Conservation (phyloP, 2,797 vertebrate genomes). For the Chelmon rostratus region DNA sequence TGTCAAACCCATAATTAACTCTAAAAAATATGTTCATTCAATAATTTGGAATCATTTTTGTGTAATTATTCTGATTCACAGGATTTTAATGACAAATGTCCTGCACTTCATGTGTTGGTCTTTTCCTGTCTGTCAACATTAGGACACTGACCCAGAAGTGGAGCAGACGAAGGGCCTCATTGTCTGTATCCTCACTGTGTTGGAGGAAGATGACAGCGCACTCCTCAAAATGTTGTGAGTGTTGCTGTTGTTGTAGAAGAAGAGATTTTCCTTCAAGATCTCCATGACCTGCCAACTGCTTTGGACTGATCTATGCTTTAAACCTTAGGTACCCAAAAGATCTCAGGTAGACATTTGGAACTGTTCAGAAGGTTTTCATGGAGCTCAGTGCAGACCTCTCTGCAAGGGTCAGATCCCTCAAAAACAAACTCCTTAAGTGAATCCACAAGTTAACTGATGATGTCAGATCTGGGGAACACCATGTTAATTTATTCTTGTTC, state of each 20-base stretch:
- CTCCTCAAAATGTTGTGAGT: not conserved
- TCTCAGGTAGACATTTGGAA: conserved; percentile 22
- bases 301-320: conserved; percentile 18
- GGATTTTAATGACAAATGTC: no score
- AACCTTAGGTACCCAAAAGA: conserved; percentile 3
- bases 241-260: not conserved
- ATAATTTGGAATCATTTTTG: not conserved
- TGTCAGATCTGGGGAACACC: conserved; percentile 3
- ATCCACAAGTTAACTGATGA: conserved; percentile 1
- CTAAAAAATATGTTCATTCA: not conserved
- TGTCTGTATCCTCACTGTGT: conserved; percentile 6
- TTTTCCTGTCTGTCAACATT: conserved; percentile 11
- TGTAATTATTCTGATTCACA: no score
- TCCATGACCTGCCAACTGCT: not conserved
- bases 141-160: conserved; percentile 26
- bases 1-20: not conserved
- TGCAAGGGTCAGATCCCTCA: conserved; percentile 25
- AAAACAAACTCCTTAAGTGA: conserved; percentile 42
- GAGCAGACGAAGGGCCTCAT: conserved; percentile 9
- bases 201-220: not conserved
- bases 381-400: conserved; percentile 21
- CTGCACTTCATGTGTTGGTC: not conserved
- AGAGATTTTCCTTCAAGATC: conserved; percentile 2
- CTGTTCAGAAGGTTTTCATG: conserved; percentile 16
- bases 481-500: not conserved